phyloP scores from a whole-genome alignment of 92 coral and sea anemone species.

The Phenganax stokvisi region DNA sequence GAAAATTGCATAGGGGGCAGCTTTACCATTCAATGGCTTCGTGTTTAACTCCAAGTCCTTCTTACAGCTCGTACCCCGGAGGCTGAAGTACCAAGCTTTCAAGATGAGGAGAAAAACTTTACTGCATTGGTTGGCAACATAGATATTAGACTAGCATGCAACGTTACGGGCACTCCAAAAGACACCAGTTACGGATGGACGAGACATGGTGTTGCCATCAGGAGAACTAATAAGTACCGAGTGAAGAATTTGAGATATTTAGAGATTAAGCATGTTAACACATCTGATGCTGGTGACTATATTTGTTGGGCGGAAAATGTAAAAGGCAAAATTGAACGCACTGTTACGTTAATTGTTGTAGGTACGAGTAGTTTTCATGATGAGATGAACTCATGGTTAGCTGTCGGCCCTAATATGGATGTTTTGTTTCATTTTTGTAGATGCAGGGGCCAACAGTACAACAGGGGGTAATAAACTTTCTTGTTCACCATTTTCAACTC shows the following conservation, averaged over 20 bases:
- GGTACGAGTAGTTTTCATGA: constrained; percentile 35
- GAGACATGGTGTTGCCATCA: background rate
- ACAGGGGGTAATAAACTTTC: background rate
- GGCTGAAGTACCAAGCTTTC: background rate
- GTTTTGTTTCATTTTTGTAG: background rate
- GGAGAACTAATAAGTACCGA: background rate
- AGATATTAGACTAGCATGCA: background rate
- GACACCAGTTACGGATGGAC: constrained; percentile 10
- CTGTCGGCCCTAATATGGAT: background rate
- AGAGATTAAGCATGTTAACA: constrained; percentile 43
- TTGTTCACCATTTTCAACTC: background rate
- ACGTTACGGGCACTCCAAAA: background rate
- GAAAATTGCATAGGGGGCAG: too few species aligned
- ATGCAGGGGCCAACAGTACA: background rate
- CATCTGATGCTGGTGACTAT: constrained; percentile 57
- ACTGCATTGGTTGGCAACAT: background rate
- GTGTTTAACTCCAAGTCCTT: too few species aligned
- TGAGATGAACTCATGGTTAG: background rate
- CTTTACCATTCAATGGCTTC: too few species aligned
- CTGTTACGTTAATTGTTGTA: constrained; percentile 47
- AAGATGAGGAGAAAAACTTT: background rate
- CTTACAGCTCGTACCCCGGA: too few species aligned
- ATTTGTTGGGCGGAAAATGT: constrained; percentile 54
- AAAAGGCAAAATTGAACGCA: constrained; percentile 46
- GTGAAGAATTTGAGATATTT: constrained; percentile 26